These are phyloP conservation scores for Lasiurus cinereus DNA, from an alignment of 2,113 vertebrate genomes.

Conservation along the genomic window DNA sequence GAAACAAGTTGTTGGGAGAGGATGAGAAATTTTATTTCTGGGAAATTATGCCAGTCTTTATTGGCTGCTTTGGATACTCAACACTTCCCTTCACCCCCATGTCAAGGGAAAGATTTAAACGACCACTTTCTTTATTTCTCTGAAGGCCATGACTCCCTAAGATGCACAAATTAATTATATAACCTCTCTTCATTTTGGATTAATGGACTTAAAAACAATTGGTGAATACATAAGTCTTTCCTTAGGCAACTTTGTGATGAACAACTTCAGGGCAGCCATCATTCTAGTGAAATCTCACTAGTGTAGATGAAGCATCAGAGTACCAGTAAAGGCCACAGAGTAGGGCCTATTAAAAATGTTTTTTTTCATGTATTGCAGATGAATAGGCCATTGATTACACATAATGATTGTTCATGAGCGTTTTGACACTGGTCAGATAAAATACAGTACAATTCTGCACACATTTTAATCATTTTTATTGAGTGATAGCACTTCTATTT, in stretches of 20 bases:
- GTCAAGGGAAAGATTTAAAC: constrained; percentile 52
- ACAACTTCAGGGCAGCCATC: background rate
- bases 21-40: constrained; percentile 32
- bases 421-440: constrained; percentile 28
- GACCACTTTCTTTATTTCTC: background rate
- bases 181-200: constrained; percentile 36
- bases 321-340: background rate
- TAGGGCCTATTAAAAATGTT: constrained; percentile 22
- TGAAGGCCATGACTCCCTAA: constrained; percentile 40
- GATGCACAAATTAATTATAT: constrained; percentile 58
- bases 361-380: background rate
- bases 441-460: constrained; percentile 8
- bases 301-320: background rate
- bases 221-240: background rate
- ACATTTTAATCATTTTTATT: constrained; percentile 59
- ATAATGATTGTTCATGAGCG: background rate
- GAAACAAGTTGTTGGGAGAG: constrained; percentile 25
- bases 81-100: background rate
- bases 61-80: background rate
- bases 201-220: constrained; percentile 28
- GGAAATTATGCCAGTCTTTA: background rate
- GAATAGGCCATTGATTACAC: constrained; percentile 29
- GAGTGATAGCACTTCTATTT: constrained; percentile 21
- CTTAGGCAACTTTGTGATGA: constrained; percentile 4
- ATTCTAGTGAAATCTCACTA: background rate